Evolutionary conservation across 30 jellyfish, hydroid and myxozoan genomes (phyloP).

Genomic region (Catostylus mosaicus): DNA sequence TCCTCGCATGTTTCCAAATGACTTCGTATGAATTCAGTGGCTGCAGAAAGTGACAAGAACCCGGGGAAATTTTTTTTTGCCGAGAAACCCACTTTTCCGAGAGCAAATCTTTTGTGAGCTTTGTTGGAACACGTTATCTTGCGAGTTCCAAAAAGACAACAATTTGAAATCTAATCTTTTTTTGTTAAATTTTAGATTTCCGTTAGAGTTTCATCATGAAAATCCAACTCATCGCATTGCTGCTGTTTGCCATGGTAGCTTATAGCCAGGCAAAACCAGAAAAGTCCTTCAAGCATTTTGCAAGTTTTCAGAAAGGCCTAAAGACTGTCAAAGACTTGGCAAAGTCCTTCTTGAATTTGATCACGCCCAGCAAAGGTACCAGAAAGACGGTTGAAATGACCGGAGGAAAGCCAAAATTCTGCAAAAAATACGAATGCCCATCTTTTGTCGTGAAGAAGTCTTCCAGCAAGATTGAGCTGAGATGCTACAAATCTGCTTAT

Average conservation of each 20-base stretch:
- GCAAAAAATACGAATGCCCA: slow-evolving; percentile 54
- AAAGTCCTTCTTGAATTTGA: too few species aligned
- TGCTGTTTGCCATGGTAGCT: background rate
- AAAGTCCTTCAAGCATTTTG: background rate
- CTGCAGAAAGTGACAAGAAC: too few species aligned
- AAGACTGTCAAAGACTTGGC: background rate
- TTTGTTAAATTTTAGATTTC: too few species aligned
- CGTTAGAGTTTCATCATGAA: background rate
- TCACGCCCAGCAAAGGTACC: background rate
- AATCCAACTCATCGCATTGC: background rate
- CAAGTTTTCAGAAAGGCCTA: background rate
- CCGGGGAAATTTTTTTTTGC: too few species aligned
- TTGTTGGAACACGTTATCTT: too few species aligned
- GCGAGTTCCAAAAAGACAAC: too few species aligned
- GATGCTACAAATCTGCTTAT: slow-evolving; percentile 38
- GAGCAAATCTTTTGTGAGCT: too few species aligned
- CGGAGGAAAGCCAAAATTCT: slow-evolving; percentile 12
- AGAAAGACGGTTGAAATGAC: background rate
- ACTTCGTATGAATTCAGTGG: too few species aligned
- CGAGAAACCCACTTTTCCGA: too few species aligned
- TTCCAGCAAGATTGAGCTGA: slow-evolving; percentile 18
- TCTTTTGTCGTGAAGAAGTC: slow-evolving; percentile 13
- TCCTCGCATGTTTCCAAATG: too few species aligned
- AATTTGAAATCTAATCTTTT: too few species aligned
- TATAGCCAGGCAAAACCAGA: background rate